A percentile compares a stretch with the other conserved stretches of the same genome.
Conservation (phyloP, 1,140 invertebrate species). For the Leptinotarsa undecemlineata region DNA sequence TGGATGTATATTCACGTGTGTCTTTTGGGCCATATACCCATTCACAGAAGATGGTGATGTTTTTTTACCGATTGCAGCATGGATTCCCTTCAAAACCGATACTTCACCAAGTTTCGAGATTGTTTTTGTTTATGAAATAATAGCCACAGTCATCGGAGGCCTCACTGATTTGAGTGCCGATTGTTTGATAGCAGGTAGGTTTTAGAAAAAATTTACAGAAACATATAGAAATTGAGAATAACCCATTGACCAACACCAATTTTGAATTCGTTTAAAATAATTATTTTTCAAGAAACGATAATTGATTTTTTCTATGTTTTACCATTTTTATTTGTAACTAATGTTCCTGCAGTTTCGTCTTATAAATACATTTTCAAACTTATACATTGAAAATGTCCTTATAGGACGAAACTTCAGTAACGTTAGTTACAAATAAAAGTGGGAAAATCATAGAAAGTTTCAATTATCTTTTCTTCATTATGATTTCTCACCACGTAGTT, state of each 20-base stretch:
- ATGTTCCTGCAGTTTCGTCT: too few species aligned
- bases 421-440: too few species aligned
- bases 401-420: too few species aligned
- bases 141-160: slow-evolving; percentile 26
- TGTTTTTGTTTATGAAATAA: slow-evolving; percentile 30
- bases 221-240: not conserved
- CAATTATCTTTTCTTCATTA: too few species aligned
- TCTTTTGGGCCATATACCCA: slow-evolving; percentile 27
- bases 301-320: too few species aligned
- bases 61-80: slow-evolving; percentile 26
- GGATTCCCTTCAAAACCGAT: slow-evolving; percentile 20
- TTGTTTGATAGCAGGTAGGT: slow-evolving; percentile 19
- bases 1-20: slow-evolving; percentile 25
- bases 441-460: too few species aligned
- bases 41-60: slow-evolving; percentile 20
- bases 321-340: too few species aligned
- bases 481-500: too few species aligned
- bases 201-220: not conserved
- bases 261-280: too few species aligned
- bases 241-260: too few species aligned
- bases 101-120: slow-evolving; percentile 19
- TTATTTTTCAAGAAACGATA: not conserved
- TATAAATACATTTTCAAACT: too few species aligned
- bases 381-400: too few species aligned
- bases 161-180: slow-evolving; percentile 27